Conservation (phyloP, 2,797 vertebrate species). For the Coendou prehensilis region DNA sequence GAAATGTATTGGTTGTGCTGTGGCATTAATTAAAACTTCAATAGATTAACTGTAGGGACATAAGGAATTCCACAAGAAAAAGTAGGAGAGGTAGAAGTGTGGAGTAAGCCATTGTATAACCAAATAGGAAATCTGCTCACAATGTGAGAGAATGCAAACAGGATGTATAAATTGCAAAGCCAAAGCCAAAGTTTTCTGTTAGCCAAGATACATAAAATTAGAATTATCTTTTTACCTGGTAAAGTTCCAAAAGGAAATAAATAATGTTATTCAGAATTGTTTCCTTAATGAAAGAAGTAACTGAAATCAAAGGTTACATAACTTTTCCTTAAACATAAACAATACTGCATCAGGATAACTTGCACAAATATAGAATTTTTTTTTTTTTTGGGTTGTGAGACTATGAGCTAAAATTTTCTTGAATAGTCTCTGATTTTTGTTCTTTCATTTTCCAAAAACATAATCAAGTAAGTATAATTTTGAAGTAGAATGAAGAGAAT, state of each 20-base stretch:
- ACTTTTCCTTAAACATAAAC: constrained; percentile 70
- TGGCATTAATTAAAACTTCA: constrained; percentile 58
- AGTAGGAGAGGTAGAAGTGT: background rate
- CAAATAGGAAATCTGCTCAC: constrained; percentile 68
- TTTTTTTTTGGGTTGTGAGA: constrained; percentile 48
- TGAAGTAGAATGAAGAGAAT: constrained; percentile 21
- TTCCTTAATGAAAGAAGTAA: constrained; percentile 78
- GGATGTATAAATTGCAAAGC: constrained; percentile 77
- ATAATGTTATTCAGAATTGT: constrained; percentile 71
- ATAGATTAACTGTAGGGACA: constrained; percentile 15
- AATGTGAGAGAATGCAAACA: constrained; percentile 75
- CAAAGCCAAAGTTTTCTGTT: constrained; percentile 61
- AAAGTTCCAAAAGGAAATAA: constrained; percentile 81
- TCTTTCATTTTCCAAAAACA: constrained; percentile 22
- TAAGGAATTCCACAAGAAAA: constrained; percentile 46
- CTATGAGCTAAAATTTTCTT: constrained; percentile 51
- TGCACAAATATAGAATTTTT: background rate
- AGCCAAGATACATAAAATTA: constrained; percentile 76
- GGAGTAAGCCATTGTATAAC: constrained; percentile 54
- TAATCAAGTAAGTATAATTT: background rate
- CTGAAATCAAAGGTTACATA: constrained; percentile 76
- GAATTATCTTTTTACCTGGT: constrained; percentile 74
- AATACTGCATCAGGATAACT: constrained; percentile 27
- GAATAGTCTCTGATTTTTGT: background rate
- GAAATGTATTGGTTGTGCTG: background rate